Evolutionary conservation across 2,797 vertebrate genomes (phyloP).

Genomic region (Jordanella pulchra): DNA sequence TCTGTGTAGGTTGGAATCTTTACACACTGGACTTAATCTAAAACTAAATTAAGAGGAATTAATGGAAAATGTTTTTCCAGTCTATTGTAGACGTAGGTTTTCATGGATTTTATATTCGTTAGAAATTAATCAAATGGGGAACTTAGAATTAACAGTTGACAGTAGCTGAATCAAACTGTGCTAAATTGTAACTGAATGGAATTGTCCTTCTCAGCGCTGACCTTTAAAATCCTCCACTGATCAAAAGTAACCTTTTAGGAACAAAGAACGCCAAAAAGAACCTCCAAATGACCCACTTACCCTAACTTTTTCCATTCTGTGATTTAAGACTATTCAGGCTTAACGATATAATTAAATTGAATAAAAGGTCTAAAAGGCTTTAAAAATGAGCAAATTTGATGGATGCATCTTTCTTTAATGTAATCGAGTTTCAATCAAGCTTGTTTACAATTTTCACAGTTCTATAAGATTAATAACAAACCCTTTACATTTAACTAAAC

Average conservation of each 20-base stretch:
- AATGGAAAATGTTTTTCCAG: too few species aligned
- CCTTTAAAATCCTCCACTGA: constrained; percentile 7
- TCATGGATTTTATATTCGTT: neutral
- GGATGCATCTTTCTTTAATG: neutral
- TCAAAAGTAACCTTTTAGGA: constrained; percentile 1
- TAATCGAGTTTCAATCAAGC: neutral
- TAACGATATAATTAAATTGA: neutral
- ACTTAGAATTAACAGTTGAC: neutral
- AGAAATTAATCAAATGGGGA: neutral
- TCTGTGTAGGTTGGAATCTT: neutral
- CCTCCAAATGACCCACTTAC: constrained; percentile 3
- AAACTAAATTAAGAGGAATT: too few species aligned
- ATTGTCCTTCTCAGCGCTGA: neutral
- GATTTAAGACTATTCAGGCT: neutral
- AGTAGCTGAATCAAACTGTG: constrained; percentile 4
- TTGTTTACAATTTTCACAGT: neutral
- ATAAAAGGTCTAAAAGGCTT: constrained; percentile 1
- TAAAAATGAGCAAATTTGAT: neutral
- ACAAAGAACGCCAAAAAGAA: constrained; percentile 5
- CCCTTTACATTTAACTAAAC: neutral
- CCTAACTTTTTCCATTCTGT: neutral
- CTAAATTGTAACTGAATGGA: neutral
- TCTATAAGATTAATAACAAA: neutral
- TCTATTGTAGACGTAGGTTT: neutral
- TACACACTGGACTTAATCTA: neutral